phyloP scores from a whole-genome alignment of 2,797 vertebrate genomes.

The Emydoidea blandingii region DNA sequence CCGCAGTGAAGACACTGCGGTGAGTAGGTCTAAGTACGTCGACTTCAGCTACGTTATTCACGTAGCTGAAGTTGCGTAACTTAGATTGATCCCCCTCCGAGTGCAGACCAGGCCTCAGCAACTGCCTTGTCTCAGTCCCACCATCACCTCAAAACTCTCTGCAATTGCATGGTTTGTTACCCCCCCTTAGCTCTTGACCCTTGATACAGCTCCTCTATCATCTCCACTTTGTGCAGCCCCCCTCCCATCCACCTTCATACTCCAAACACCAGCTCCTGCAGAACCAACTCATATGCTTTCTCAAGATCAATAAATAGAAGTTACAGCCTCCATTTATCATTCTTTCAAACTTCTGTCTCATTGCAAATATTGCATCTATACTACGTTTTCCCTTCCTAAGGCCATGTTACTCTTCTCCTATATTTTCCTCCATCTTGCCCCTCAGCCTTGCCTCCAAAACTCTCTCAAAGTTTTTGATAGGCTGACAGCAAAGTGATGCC shows the following conservation, averaged over 20 bases:
- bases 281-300: background rate
- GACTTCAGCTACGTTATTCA: too few species aligned
- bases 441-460: background rate
- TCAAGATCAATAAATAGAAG: background rate
- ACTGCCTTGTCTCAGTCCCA: background rate
- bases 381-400: background rate
- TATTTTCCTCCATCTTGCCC: background rate
- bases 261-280: background rate
- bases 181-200: background rate
- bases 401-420: background rate
- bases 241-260: background rate
- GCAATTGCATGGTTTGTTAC: background rate
- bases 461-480: background rate
- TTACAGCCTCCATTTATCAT: background rate
- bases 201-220: background rate
- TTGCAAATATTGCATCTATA: background rate
- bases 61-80: too few species aligned
- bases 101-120: background rate
- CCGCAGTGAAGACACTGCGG: too few species aligned
- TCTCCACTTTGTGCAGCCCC: background rate
- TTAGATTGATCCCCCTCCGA: too few species aligned
- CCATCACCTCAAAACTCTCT: background rate
- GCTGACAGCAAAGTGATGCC: background rate
- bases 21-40: too few species aligned
- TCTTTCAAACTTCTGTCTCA: background rate